Evolutionary conservation across 2,797 vertebrate species (phyloP).

Genomic region (Centroberyx gerrardi): DNA sequence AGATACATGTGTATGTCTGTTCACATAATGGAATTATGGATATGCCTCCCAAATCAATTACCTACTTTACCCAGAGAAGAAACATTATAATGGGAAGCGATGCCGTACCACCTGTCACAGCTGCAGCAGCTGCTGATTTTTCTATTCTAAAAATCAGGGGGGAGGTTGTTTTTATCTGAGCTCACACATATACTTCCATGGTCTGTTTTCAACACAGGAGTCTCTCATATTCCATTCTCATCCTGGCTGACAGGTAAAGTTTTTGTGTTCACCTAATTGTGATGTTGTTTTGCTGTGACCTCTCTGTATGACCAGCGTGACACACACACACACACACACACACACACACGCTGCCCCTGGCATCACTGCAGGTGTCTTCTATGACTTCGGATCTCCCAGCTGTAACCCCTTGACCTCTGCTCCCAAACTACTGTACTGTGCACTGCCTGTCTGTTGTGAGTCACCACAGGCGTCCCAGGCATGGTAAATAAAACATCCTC

Average conservation of each 20-base stretch:
- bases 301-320: conserved; percentile 27
- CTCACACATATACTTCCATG: neutral
- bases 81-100: neutral
- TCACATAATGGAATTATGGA: neutral
- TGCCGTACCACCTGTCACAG: neutral
- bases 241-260: neutral
- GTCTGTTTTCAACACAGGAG: too few species aligned
- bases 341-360: conserved; percentile 14
- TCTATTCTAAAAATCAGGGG: neutral
- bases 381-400: conserved; percentile 43
- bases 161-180: neutral
- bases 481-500: conserved; percentile 78
- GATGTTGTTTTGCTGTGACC: conserved; percentile 50
- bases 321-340: conserved; percentile 19
- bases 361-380: conserved; percentile 37
- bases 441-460: conserved; percentile 51
- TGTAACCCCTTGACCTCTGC: conserved; percentile 59
- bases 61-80: neutral
- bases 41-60: neutral
- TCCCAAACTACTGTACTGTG: conserved; percentile 57
- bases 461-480: conserved; percentile 65
- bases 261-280: conserved; percentile 40
- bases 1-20: neutral
- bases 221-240: neutral
- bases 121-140: neutral